Evolutionary conservation across 2,797 vertebrate genomes (phyloP), one percentile per base, ranked within the genome.

Genomic region (Macropodus opercularis): DNA sequence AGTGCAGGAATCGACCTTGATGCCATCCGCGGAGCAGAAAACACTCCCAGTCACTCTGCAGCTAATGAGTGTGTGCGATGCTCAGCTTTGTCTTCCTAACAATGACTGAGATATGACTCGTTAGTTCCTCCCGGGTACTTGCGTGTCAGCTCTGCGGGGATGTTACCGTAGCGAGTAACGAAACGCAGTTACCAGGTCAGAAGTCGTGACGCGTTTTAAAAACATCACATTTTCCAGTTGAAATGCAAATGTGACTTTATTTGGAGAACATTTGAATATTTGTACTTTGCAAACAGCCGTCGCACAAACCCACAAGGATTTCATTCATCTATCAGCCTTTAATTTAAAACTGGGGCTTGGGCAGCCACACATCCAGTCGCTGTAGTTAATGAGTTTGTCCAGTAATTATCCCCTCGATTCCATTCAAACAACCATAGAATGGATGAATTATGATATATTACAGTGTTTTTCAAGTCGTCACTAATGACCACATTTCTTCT

Each of bases 41-140:
- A 19, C 53, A 54, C 82, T 19, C 44, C 77, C 73, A 54, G 69
- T 46, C 69, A 8, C 72, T 81, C 36, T 23, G 24, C 50, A 21
- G 44, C 73, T 81, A 80, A 83, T 81, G 75, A 82, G 65, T 10
- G 11, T 48, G n/a, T n/a, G 35, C 69, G 26, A 35, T 29, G 54
- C 75, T 80, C 74, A 61, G 73, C 71, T 73, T 78, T 67, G 78
- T 85, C 69, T 71, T 61, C 21, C 23, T 80, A 82, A 78, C 79
- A 82, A 78, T 77, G 74, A 83, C 14, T 43, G 69, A 83, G 76
- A 83, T 27, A 44, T 73, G 73, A 80, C 59, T 63, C 19, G 1
- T 65, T 26, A 15, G 59, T 32, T 72, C 34, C 17, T 63, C 10
- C 19, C 19, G 57, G 44, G 70, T 53, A 26, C 31, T 7, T 9